Evolutionary conservation across 2,888 invertebrate genomes (phyloP), one percentile per base, ranked within the genome.

Genomic region (Brachynemurus nebulosus): DNA sequence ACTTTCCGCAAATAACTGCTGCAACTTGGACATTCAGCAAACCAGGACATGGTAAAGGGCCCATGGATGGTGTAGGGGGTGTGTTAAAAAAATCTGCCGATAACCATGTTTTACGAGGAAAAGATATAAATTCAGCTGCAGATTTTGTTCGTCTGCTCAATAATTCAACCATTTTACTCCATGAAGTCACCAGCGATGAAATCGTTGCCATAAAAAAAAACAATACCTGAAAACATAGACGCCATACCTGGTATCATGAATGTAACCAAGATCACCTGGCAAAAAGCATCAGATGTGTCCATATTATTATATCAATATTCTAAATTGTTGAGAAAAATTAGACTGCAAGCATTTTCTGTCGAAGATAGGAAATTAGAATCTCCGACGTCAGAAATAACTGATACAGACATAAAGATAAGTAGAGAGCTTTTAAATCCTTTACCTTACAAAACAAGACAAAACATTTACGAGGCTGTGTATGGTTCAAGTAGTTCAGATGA

Each of bases 111-210:
- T 50, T 49, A 18, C 46, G 44, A 45, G 50, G 51, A 23, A 14
- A 48, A 35, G 50, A 52, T 37, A 27, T 51, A 21, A 51, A 47
- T 16, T 49, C 51, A 30, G 47, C 51, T 47, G 45, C 48, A 45
- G 52, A 50, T 18, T 52, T 50, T 44, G 47, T 48, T 36, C 8
- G 45, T 46, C 44, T 51, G 34, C 47, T 51, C 25, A 46, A 33
- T 16, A 42, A 48, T 30, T 49, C 51, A 49, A 39, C 43, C 27
- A 47, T 48, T 34, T 12, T 14, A 14, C 48, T 52, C 40, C 35
- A 52, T 37, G 48, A 36, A 34, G 12, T 34, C 12, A 8, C 8
- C 12, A 14, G 8, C 12, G 3, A 34, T 12, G 35, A 34, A 34
- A 34, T 34, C 19, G 35, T 43, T 18, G 43, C 36, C 11, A 36